These are phyloP conservation scores for Aphrophora alni DNA, from an alignment of 2,888 invertebrate species.

Conservation along the genomic window DNA sequence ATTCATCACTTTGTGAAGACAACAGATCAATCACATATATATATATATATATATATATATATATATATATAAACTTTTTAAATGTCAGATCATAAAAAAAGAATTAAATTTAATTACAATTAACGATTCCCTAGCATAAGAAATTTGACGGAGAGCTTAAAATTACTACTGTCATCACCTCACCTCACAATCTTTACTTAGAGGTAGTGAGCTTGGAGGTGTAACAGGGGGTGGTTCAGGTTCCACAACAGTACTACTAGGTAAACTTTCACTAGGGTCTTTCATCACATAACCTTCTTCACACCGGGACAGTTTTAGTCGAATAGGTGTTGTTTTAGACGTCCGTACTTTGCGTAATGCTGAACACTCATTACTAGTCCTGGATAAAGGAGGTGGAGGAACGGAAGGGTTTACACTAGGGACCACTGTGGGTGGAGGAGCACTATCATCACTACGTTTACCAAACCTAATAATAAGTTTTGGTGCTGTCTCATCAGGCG, in stretches of 20 bases:
- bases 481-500: slow-evolving; percentile 62
- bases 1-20: slow-evolving; percentile 50
- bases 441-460: slow-evolving; percentile 60
- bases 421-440: slow-evolving; percentile 54
- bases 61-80: slow-evolving; percentile 29
- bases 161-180: slow-evolving; percentile 72
- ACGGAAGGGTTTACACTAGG: slow-evolving; percentile 55
- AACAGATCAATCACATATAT: slow-evolving; percentile 42
- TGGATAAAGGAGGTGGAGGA: slow-evolving; percentile 51
- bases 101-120: slow-evolving; percentile 37
- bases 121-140: neutral
- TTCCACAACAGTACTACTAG: slow-evolving; percentile 4
- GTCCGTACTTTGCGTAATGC: slow-evolving; percentile 66
- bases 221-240: slow-evolving; percentile 14
- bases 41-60: slow-evolving; percentile 30
- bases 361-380: slow-evolving; percentile 54
- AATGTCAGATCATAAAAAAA: slow-evolving; percentile 45
- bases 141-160: slow-evolving; percentile 21
- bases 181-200: slow-evolving; percentile 85
- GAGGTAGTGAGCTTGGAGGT: slow-evolving; percentile 47
- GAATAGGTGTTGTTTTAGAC: slow-evolving; percentile 77
- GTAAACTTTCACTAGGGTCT: slow-evolving; percentile 50
- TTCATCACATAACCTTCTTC: slow-evolving; percentile 72
- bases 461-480: slow-evolving; percentile 80
- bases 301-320: slow-evolving; percentile 82